These are phyloP conservation scores for Copidosoma floridanum DNA, from an alignment of 1,140 invertebrate genomes.

Conservation along the genomic window DNA sequence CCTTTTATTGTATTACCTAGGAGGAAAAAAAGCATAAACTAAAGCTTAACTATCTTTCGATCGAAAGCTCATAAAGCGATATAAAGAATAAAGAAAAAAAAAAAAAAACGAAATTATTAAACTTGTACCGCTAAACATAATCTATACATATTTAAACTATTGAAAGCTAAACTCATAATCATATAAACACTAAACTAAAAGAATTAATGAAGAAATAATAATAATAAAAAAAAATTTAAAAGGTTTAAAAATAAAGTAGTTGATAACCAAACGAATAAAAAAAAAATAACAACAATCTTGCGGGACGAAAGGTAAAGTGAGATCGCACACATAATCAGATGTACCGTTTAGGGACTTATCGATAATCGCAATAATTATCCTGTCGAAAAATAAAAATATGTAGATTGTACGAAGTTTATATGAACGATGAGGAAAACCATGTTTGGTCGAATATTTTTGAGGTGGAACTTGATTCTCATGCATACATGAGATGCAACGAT, in stretches of 20 bases:
- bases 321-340: background rate
- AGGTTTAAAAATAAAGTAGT: background rate
- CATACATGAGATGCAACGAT: background rate
- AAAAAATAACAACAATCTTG: background rate
- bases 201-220: constrained; percentile 52
- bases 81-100: constrained; percentile 25
- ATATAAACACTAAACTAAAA: constrained; percentile 49
- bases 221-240: constrained; percentile 46
- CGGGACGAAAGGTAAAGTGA: background rate
- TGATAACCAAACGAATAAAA: background rate
- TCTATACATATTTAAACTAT: constrained; percentile 56
- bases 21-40: constrained; percentile 22
- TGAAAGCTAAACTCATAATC: constrained; percentile 53
- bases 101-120: constrained; percentile 43
- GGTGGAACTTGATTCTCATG: background rate
- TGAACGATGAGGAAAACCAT: background rate
- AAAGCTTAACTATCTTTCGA: constrained; percentile 21
- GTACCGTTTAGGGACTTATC: background rate
- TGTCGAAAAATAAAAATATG: background rate
- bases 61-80: constrained; percentile 21
- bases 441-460: background rate
- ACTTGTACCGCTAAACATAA: constrained; percentile 53
- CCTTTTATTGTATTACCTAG: constrained; percentile 23
- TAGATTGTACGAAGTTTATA: too few species aligned
- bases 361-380: background rate